phyloP scores from a whole-genome alignment of 2,113 vertebrate species.

The Nanger granti region DNA sequence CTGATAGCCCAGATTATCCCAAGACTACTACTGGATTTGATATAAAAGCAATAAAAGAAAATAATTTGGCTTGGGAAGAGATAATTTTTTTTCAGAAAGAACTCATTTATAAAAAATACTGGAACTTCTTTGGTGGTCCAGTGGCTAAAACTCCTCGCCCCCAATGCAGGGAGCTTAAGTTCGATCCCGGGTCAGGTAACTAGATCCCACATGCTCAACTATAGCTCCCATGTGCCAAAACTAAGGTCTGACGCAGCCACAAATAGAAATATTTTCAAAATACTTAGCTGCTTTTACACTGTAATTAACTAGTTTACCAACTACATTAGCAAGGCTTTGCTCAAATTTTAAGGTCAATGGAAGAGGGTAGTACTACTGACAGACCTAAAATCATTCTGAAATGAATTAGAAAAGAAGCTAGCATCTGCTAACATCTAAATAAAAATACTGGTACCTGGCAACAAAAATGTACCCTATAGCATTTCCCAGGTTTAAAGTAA shows the following conservation, averaged over 20 bases:
- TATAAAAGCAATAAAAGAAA: conserved; percentile 14
- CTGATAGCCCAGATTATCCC: not conserved
- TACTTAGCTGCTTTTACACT: not conserved
- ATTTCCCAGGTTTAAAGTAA: not conserved
- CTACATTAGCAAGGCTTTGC: not conserved
- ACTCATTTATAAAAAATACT: not conserved
- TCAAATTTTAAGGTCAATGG: not conserved
- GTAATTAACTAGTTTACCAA: conserved; percentile 1
- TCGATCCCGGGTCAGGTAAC: not conserved
- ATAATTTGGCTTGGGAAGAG: not conserved
- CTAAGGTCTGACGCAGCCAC: not conserved
- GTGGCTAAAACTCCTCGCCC: not conserved
- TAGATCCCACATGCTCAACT: not conserved
- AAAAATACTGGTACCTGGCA: not conserved
- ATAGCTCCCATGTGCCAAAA: not conserved
- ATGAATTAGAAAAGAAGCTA: not conserved
- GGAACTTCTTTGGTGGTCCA: not conserved
- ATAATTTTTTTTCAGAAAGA: not conserved
- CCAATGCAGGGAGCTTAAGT: not conserved
- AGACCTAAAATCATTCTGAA: not conserved
- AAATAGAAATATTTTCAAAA: not conserved
- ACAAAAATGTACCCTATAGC: not conserved
- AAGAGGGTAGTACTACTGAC: not conserved
- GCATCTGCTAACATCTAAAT: not conserved
- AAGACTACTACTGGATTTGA: not conserved